These are phyloP conservation scores for Gymnoscopelus microlampas DNA, from an alignment of 2,797 vertebrate genomes.

Conservation along the genomic window DNA sequence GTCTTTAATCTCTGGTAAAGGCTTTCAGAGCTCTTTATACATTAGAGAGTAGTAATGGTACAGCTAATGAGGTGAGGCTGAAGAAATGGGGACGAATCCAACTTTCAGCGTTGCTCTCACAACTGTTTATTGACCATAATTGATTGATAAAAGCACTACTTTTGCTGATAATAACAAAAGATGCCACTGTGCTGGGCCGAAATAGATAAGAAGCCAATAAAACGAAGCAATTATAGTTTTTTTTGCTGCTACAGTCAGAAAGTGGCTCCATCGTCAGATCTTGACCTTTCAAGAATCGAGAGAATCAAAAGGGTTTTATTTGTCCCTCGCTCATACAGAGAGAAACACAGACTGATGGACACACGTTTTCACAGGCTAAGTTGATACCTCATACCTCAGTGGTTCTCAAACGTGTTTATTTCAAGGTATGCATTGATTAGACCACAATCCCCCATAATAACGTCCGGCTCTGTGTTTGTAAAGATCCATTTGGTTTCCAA, in stretches of 20 bases:
- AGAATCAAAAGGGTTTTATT: background rate
- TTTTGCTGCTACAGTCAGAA: slow-evolving; percentile 16
- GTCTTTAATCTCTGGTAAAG: slow-evolving; percentile 34
- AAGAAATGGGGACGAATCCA: slow-evolving; percentile 46
- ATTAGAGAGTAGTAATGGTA: slow-evolving; percentile 53
- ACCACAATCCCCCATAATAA: too few relatives aligned
- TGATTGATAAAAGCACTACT: slow-evolving; percentile 51
- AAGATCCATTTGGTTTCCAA: too few relatives aligned
- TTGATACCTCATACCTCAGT: too few relatives aligned
- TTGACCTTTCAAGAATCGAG: too few relatives aligned
- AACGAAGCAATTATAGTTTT: slow-evolving; percentile 7
- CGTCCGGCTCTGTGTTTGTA: too few relatives aligned
- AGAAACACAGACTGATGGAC: too few relatives aligned
- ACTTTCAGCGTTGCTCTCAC: slow-evolving; percentile 32
- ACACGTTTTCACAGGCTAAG: too few relatives aligned
- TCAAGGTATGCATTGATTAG: too few relatives aligned
- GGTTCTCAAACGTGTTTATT: too few relatives aligned
- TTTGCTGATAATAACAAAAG: slow-evolving; percentile 27
- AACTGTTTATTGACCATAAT: slow-evolving; percentile 53
- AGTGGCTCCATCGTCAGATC: slow-evolving; percentile 3
- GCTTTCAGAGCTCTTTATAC: slow-evolving; percentile 30
- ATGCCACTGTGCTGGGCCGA: slow-evolving; percentile 17
- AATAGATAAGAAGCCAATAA: slow-evolving; percentile 17
- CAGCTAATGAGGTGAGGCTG: slow-evolving; percentile 62
- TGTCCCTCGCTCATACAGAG: background rate